Base-by-base conservation (phyloP, 2,888 invertebrate genomes). In the Nowickia ferox region DNA sequence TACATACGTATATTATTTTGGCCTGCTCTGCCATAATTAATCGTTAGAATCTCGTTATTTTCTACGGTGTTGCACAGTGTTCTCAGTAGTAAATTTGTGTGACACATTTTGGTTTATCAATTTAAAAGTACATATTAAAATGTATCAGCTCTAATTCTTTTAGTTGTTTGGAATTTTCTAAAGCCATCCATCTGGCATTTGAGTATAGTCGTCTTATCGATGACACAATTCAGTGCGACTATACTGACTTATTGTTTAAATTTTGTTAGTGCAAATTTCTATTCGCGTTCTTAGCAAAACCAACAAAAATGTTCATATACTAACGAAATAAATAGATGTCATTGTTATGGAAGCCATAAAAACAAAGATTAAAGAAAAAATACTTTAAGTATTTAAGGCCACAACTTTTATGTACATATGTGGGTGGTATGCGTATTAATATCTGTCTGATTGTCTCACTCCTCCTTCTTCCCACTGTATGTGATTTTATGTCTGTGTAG, bases 341-440 rank as follows among this genome's bases (percentile, higher is more conserved):
- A 81, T 51, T 53, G 74, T 38, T 74, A 57, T 46, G 15, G 66
- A 81, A 81, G 66, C 80, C 74, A 48, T 74, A 81, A 66, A 40
- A 74, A 51, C 40, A 22, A 48, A 51, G 48, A 51, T 61, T 57
- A 75, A 63, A 63, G 11, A 22, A 68, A 40, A 51, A 68, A 74
- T 66, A 5, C 9, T 72, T 72, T 79, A 55, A 53, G 63, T 40
- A 57, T 65, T 72, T 65, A 48, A 78, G 69, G 51, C 55, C 53
- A 9, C 22, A 51, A 59, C 42, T 48, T 69, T n/a, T 44, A 40
- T 9, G 46, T 48, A n/a, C n/a, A n/a, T n/a, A 17, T 22, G 13
- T 46, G 57, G n/a, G 17, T 17, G 22, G 40, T 65, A n/a, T 48
- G 46, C 15, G 40, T 22, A 15, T 40, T 42, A 42, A 51, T 51